Evolutionary conservation across 2,797 vertebrate genomes (phyloP).

Genomic region (Acipenser oxyrinchus): DNA sequence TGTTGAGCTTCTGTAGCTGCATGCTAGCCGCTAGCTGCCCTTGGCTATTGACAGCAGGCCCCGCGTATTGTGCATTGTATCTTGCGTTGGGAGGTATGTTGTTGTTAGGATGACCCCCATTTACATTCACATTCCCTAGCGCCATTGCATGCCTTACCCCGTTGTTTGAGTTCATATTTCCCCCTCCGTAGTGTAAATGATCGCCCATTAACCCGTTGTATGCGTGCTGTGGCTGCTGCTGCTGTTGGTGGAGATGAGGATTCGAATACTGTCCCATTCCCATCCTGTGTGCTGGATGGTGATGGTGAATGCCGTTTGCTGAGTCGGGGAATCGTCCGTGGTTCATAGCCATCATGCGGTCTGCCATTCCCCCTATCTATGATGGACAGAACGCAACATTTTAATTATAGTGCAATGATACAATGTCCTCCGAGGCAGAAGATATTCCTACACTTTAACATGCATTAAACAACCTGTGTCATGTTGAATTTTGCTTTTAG

Average conservation of each 20-base stretch:
- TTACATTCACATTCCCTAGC: constrained; percentile 52
- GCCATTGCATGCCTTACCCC: constrained; percentile 68
- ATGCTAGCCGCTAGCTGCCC: constrained; percentile 76
- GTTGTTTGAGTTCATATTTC: constrained; percentile 59
- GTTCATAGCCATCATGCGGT: constrained; percentile 82
- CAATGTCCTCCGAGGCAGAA: too few species aligned
- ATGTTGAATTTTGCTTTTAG: too few species aligned
- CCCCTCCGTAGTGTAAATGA: constrained; percentile 70
- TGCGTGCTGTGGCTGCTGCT: constrained; percentile 51
- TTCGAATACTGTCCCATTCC: constrained; percentile 70
- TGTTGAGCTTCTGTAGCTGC: constrained; percentile 83
- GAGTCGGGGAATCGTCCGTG: constrained; percentile 77
- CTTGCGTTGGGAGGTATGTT: constrained; percentile 59
- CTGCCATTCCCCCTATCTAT: constrained; percentile 55
- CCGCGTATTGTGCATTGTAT: constrained; percentile 71
- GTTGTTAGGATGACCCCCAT: constrained; percentile 59
- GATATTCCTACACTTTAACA: too few species aligned
- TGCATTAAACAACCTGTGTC: too few species aligned
- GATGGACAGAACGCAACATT: constrained; percentile 4
- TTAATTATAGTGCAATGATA: neutral
- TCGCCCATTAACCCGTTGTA: constrained; percentile 73
- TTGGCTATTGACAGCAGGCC: constrained; percentile 57
- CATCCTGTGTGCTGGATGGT: constrained; percentile 72
- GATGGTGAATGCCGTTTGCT: constrained; percentile 67
- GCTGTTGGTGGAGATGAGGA: constrained; percentile 63